Conservation (phyloP, 1,140 invertebrate genomes). For the Drosophila oshimai region DNA sequence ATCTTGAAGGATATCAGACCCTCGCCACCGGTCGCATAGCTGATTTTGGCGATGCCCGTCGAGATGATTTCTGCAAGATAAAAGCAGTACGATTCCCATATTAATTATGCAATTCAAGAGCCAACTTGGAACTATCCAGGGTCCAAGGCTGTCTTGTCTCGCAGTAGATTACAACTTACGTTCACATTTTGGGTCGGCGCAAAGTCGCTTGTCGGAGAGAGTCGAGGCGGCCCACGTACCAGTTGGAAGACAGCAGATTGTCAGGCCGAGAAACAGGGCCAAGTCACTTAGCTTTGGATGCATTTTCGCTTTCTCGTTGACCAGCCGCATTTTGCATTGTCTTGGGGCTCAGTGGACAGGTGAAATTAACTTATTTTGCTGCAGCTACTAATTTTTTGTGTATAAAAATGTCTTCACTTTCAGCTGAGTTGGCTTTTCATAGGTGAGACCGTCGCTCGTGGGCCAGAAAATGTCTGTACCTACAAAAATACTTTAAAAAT, state of each 20-base stretch:
- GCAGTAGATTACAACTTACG: conserved; percentile 83
- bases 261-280: conserved; percentile 9
- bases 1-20: conserved; percentile 86
- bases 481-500: not conserved
- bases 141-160: conserved; percentile 16
- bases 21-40: conserved; percentile 85
- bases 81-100: not conserved
- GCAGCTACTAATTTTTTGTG: conserved; percentile 55
- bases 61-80: conserved; percentile 86
- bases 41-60: conserved; percentile 85
- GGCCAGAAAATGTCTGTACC: not conserved
- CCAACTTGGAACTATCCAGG: not conserved
- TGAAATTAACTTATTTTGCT: conserved; percentile 26
- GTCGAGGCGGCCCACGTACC: conserved; percentile 50
- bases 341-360: conserved; percentile 18
- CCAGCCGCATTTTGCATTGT: conserved; percentile 74
- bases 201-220: conserved; percentile 86
- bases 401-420: conserved; percentile 72
- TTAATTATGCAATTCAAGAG: conserved; percentile 23
- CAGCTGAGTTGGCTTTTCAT: conserved; percentile 47
- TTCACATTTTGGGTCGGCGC: conserved; percentile 85
- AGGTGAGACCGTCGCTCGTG: not conserved
- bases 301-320: conserved; percentile 46
- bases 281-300: conserved; percentile 38
- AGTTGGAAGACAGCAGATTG: conserved; percentile 54